phyloP scores from a whole-genome alignment of 2,113 vertebrate genomes.

The Carollia perspicillata region DNA sequence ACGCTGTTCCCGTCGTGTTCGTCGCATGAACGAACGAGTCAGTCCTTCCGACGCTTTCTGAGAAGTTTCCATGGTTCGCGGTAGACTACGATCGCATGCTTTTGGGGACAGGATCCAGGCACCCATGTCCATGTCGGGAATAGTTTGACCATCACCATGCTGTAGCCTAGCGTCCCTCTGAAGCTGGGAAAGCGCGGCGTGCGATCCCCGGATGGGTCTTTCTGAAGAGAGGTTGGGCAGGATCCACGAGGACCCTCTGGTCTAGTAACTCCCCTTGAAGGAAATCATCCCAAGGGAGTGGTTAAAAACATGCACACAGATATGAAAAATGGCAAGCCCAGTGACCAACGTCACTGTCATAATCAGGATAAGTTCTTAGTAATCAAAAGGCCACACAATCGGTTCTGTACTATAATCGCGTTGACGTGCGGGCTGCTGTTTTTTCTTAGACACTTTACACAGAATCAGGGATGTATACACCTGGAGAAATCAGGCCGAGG shows the following conservation, averaged over 20 bases:
- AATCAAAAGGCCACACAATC: not conserved
- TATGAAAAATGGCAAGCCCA: not conserved
- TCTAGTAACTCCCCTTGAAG: not conserved
- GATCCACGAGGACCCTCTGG: not conserved
- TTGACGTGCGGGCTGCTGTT: not conserved
- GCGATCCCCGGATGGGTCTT: not conserved
- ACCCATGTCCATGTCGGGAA: not conserved
- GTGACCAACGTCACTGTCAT: not conserved
- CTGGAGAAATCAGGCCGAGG: not conserved
- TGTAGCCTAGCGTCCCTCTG: not conserved
- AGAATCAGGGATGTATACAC: not conserved
- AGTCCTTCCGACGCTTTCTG: not conserved
- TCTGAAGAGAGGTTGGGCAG: not conserved
- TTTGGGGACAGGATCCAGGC: not conserved
- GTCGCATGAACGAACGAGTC: not conserved
- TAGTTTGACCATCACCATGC: not conserved
- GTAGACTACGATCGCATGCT: not conserved
- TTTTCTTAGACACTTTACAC: not conserved
- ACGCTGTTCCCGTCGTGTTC: not conserved
- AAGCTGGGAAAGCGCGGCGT: not conserved
- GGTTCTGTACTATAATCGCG: not conserved
- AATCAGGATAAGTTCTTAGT: not conserved
- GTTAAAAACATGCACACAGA: not conserved
- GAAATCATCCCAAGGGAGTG: not conserved
- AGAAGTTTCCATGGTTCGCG: not conserved